Conservation (phyloP, 2,888 invertebrate genomes). For the Coecobrya sp. region DNA sequence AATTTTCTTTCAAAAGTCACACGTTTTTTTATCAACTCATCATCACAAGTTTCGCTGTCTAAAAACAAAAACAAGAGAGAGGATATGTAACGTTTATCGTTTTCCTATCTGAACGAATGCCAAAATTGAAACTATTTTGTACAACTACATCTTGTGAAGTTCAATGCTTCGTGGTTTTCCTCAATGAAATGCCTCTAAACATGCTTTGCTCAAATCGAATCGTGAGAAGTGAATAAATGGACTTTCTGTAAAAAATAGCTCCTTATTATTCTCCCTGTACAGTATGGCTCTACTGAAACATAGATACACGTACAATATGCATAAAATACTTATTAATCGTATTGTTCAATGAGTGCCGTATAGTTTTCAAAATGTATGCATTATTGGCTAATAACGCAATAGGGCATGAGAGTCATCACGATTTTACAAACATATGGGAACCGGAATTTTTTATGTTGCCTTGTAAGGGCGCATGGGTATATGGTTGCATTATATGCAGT, state of each 20-base stretch:
- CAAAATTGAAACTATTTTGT: constrained; percentile 58
- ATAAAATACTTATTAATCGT: neutral
- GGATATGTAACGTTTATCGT: neutral
- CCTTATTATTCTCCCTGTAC: neutral
- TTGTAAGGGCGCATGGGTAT: neutral
- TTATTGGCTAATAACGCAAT: neutral
- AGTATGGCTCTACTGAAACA: neutral
- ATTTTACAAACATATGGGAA: constrained; percentile 58
- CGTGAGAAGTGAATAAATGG: constrained; percentile 69
- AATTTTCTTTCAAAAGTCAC: constrained; percentile 18
- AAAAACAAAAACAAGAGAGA: neutral
- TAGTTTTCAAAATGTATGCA: neutral
- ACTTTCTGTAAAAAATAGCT: constrained; percentile 57
- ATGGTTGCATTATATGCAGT: neutral
- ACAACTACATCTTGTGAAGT: constrained; percentile 50
- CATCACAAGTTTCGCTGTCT: neutral
- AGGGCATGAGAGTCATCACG: constrained; percentile 49
- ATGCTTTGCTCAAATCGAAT: constrained; percentile 7
- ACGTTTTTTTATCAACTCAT: neutral
- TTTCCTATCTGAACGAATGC: constrained; percentile 62
- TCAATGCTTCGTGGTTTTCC: constrained; percentile 68
- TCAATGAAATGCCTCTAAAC: constrained; percentile 49
- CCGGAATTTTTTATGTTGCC: constrained; percentile 37
- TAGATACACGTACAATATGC: neutral
- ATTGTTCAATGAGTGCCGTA: neutral